Evolutionary conservation across 2,113 vertebrate species (phyloP).

Genomic region (Ammodytes marinus): DNA sequence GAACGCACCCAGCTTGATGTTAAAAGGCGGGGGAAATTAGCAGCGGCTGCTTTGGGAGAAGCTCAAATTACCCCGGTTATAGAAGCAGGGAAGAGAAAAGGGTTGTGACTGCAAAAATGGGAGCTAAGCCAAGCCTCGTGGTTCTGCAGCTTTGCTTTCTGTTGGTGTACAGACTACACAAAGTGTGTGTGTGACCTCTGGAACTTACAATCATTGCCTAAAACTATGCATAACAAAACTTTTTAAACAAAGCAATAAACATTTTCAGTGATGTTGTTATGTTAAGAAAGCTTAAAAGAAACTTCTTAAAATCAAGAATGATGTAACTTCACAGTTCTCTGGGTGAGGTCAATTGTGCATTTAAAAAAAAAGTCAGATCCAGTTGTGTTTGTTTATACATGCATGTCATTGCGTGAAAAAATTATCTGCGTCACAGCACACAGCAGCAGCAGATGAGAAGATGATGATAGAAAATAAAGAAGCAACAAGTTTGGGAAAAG

Average conservation of each 20-base stretch:
- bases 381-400: neutral
- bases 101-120: conserved; percentile 65
- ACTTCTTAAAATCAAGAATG: neutral
- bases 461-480: neutral
- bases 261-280: neutral
- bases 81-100: conserved; percentile 51
- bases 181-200: conserved; percentile 32
- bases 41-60: conserved; percentile 23
- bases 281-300: neutral
- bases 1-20: conserved; percentile 53
- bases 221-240: neutral
- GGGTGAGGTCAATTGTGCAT: neutral
- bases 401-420: neutral
- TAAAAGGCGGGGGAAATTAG: conserved; percentile 53
- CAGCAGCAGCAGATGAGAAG: conserved; percentile 6
- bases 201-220: neutral
- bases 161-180: conserved; percentile 28
- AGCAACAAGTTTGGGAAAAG: conserved; percentile 1
- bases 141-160: conserved; percentile 56
- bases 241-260: neutral
- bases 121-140: conserved; percentile 53
- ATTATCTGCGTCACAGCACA: neutral
- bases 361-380: neutral
- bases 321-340: neutral
- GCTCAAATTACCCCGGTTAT: conserved; percentile 50